A percentile compares a stretch with the other conserved stretches of the same genome.
phyloP scores from a whole-genome alignment of 2,888 invertebrate genomes.

The Cataglyphis cursor region DNA sequence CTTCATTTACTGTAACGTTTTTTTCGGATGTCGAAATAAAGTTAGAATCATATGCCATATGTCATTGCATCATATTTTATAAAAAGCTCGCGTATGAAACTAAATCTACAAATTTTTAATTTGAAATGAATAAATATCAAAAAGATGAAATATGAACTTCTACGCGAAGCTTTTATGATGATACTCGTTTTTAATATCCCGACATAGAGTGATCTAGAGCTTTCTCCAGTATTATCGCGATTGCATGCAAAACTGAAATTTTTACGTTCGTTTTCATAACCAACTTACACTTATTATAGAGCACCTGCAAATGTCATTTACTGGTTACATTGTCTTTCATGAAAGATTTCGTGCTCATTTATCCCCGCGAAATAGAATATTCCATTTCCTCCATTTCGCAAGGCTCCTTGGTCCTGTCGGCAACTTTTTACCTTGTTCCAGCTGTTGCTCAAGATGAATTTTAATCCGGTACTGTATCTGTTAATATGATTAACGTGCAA shows the following conservation, averaged over 20 bases:
- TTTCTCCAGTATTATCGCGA: not conserved
- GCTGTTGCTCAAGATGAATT: conserved; percentile 43
- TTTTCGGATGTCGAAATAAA: not conserved
- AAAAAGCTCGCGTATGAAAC: not conserved
- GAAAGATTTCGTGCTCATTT: conserved; percentile 58
- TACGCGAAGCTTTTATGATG: not conserved
- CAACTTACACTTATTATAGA: not conserved
- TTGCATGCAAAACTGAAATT: not conserved
- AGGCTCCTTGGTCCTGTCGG: conserved; percentile 18
- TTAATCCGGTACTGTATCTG: conserved; percentile 34
- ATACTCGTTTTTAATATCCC: conserved; percentile 11
- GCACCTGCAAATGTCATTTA: not conserved
- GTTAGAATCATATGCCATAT: not conserved
- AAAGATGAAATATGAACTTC: not conserved
- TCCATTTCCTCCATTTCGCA: conserved; percentile 55
- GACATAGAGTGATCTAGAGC: not conserved
- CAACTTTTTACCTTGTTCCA: conserved; percentile 47
- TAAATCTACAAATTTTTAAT: conserved; percentile 2
- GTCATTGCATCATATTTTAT: not conserved
- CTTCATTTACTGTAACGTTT: not conserved
- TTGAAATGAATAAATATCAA: not conserved
- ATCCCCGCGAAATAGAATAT: conserved; percentile 64
- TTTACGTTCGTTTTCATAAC: conserved; percentile 9
- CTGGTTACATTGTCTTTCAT: conserved; percentile 4
- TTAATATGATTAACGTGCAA: conserved; percentile 45